Evolutionary conservation across 1,140 invertebrate species (phyloP).

Genomic region (Drosophila leontia): DNA sequence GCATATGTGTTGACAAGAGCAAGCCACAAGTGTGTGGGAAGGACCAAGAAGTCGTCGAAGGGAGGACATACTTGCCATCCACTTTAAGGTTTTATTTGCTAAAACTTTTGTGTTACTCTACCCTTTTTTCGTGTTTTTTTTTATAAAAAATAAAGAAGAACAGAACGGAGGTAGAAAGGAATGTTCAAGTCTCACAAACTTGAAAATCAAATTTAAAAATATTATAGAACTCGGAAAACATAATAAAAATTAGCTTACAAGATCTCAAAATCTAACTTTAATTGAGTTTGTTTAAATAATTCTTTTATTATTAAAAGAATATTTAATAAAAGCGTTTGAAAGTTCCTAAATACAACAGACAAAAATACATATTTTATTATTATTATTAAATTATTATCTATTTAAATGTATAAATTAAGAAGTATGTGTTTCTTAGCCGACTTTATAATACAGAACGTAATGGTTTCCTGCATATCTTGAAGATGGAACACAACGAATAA

Average conservation of each 20-base stretch:
- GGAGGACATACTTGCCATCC: not conserved
- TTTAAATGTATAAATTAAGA: not conserved
- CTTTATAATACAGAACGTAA: constrained; percentile 2
- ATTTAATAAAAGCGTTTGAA: too few species aligned
- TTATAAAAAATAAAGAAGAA: not conserved
- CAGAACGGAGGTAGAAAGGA: not conserved
- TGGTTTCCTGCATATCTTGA: not conserved
- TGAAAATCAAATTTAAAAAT: not conserved
- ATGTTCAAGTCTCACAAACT: not conserved
- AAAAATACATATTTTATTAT: not conserved
- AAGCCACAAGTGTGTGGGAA: constrained; percentile 40
- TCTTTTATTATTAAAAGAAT: too few species aligned
- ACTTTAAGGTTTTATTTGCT: not conserved
- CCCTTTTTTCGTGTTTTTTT: not conserved
- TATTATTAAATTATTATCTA: too few species aligned
- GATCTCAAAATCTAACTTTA: too few species aligned
- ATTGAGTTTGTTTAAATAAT: too few species aligned
- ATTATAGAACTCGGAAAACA: not conserved
- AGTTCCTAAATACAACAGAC: too few species aligned
- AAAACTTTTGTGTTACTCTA: not conserved
- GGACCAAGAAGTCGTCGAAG: not conserved
- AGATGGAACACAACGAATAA: constrained; percentile 7
- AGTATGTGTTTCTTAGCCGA: not conserved
- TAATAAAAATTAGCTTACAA: too few species aligned
- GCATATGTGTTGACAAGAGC: constrained; percentile 39